Base-by-base conservation (phyloP, 92 coral and sea anemone species). In the Parazoanthus darwini region DNA sequence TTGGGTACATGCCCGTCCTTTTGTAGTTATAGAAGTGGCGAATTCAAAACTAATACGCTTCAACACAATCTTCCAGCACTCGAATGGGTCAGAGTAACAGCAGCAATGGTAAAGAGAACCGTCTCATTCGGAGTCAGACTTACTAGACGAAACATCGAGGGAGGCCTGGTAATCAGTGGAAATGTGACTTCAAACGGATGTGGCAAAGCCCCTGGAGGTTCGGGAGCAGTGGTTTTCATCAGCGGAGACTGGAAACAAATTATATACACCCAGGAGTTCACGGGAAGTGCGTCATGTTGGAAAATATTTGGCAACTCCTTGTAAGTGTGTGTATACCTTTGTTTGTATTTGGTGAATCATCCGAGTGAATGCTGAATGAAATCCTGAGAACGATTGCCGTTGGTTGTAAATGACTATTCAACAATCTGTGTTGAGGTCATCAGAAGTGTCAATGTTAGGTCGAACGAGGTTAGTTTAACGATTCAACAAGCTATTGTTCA, bases 221-320 rank as follows among this genome's bases (percentile, higher is more conserved):
- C 87, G 25, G 87, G 87, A 10, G 87, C 78, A 29, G 87, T 68
- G 4, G 39, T 70, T 5, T 70, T 20, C 66, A 70, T 83, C 66
- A 70, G 33, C 14, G 87, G 87, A 16, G 74, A 83, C 87, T 83
- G 87, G 87, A 70, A 83, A 38, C 87, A 51, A 68, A 72, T 83
- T 20, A 68, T 83, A 22, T 83, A 83, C 38, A 83, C 87, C 8
- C 87, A 83, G 77, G 87, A 83, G 48, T 83, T 83, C 13, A 83
- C 43, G 1, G 87, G 87, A 44, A 83, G 77, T 33, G 78, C 87
- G 25, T 83, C 87, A 25, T 83, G 87, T 33, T 83, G 87, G 87
- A 83, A 83, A 83, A 83, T 83, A 8, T 83, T 83, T 29, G 87
- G 87, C 37, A 83, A 83, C 78, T n/a, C n/a, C 26, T 25, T n/a